phyloP scores from a whole-genome alignment of 92 coral and sea anemone species.

The Umimayanthus chanpuru region DNA sequence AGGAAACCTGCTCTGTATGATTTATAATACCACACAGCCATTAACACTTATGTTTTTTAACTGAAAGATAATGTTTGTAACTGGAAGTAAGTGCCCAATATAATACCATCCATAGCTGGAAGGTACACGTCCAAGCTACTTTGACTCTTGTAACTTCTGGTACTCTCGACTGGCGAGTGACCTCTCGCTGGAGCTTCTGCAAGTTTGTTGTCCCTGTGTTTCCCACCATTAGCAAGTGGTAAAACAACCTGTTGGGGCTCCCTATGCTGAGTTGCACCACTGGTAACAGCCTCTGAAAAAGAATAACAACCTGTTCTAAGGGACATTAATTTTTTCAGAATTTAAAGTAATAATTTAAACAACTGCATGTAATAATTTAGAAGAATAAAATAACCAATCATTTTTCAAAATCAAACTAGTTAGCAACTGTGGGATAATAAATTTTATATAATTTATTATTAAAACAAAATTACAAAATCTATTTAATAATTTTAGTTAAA shows the following conservation, averaged over 20 bases:
- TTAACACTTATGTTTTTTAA: no score
- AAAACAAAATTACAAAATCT: no score
- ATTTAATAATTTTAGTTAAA: neutral
- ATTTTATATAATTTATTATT: no score
- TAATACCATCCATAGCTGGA: constrained; percentile 69
- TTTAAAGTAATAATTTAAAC: neutral
- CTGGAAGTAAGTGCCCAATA: no score
- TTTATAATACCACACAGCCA: no score
- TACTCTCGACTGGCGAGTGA: constrained; percentile 47
- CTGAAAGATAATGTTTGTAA: no score
- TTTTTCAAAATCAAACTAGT: no score
- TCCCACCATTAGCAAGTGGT: neutral
- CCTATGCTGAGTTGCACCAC: neutral
- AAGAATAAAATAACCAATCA: no score
- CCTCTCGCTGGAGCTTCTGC: neutral
- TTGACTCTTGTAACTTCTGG: constrained; percentile 60
- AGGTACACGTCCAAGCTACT: constrained; percentile 78
- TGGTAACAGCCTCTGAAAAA: neutral
- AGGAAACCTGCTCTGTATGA: no score
- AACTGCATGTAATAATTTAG: no score
- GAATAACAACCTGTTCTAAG: neutral
- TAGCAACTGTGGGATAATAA: no score
- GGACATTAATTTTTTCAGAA: neutral
- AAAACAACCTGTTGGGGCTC: neutral
- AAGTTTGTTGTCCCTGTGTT: neutral